Base-by-base conservation (phyloP, 2,797 vertebrate genomes). In the Podargus strigoides region DNA sequence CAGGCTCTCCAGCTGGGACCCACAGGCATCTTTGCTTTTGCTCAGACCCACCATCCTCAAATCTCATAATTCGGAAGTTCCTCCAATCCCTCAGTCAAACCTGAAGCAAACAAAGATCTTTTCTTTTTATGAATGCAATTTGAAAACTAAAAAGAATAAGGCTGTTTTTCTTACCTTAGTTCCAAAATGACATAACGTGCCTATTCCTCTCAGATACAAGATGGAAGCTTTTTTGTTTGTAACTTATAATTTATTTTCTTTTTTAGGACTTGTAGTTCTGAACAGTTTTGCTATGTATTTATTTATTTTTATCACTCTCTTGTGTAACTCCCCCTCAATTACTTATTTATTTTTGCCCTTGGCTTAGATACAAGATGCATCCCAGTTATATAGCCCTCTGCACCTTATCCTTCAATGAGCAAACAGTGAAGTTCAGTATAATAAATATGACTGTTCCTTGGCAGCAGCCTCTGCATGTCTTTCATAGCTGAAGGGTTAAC, bases 401-500 rank as follows among this genome's bases (percentile, higher is more conserved):
- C 81, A 85, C 55, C 81, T 76, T 91, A 42, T 37, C 55, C 66
- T 89, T 64, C 46, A 9, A 17, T 79, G 67, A 59, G 50, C 76
- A 78, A 91, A 72, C 60, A n/a, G 39, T 46, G 23, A 56, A 78
- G 67, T 83, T 82, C 62, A 19, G 23, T 78, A 32, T 66, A 78
- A 89, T 64, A 85, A 81, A 73, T 64, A 69, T 58, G 60, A 60
- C 67, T 74, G 20, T 14, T 77, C 36, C 81, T 68, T 82, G 93
- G 76, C 55, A 77, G 28, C 39, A 32, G 41, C 42, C 66, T 62
- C 50, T 36, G 41, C 44, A 9, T 78, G 46, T 83, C 77, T 60
- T 89, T 86, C 56, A 55, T 64, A 89, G 56, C 67, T 92, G 86
- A 89, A 64, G 66, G 37, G 19, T 75, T 92, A 86, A 66, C 46